Evolutionary conservation across 1,140 invertebrate genomes (phyloP).

Genomic region (Antheraea pernyi): DNA sequence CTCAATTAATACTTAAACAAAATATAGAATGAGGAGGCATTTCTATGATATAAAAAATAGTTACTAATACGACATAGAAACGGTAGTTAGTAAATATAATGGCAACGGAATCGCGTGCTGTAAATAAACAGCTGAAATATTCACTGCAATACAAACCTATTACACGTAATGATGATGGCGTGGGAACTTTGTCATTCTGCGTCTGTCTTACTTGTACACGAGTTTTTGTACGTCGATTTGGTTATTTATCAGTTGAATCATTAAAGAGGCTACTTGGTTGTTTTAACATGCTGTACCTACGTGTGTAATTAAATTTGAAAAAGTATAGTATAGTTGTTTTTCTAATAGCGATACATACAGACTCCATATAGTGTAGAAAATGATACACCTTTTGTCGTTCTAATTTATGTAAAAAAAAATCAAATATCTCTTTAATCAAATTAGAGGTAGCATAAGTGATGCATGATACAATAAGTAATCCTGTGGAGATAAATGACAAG

Average conservation of each 20-base stretch:
- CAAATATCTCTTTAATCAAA: no score
- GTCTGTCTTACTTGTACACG: conserved; percentile 14
- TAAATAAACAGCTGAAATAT: conserved; percentile 70
- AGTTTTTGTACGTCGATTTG: conserved; percentile 1
- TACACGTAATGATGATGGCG: conserved; percentile 69
- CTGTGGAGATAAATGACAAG: no score
- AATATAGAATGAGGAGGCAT: conserved; percentile 35
- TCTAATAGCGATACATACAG: no score
- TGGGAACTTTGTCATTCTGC: conserved; percentile 60
- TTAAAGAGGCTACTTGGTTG: background rate
- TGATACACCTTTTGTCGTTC: no score
- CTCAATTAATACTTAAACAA: conserved; percentile 75
- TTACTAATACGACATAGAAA: conserved; percentile 29
- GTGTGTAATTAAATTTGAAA: background rate
- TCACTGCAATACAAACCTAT: conserved; percentile 60
- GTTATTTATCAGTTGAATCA: conserved; percentile 3
- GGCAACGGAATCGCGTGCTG: conserved; percentile 31
- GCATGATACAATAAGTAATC: no score
- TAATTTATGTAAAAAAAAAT: no score
- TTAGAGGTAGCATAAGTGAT: no score
- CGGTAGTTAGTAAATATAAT: conserved; percentile 37
- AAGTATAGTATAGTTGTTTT: conserved; percentile 25
- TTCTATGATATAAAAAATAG: conserved; percentile 16
- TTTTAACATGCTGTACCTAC: background rate
- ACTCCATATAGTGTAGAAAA: no score